Evolutionary conservation across 2,888 invertebrate species (phyloP), one percentile per base, ranked within the genome.

Genomic region (Tanytarsus gracilentus): DNA sequence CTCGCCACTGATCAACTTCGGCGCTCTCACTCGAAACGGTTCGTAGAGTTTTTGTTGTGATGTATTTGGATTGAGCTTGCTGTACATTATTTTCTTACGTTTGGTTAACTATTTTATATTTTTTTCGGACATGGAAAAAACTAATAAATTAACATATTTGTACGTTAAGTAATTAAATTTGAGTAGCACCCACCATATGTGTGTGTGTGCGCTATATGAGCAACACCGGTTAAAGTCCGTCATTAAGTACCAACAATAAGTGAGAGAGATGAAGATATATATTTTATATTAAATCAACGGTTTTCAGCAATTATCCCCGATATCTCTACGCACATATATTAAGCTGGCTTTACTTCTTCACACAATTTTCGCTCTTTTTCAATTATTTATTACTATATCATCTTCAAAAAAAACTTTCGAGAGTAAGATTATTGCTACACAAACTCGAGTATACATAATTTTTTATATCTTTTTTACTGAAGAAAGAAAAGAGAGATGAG

Each of bases 1-100:
- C 55, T 40, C 55, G 8, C 26, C 16, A 21, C 39, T 44, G 44
- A 44, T 30, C 55, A 40, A n/a, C n/a, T n/a, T n/a, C n/a, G n/a
- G n/a, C n/a, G n/a, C n/a, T n/a, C n/a, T n/a, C n/a, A n/a, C n/a
- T 56, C 40, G 55, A 56, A 56, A 56, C 40, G 55, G 40, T 56
- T 40, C 40, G 55, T 26, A 25, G 40, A 21, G 40, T 40, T 56
- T 56, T 53, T 55, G 55, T 56, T 56, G 55, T 56, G 55, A 56
- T 40, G 55, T 40, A 56, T 36, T 56, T 56, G 40, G 40, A 56
- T 40, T 39, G 16, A 49, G n/a, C 27, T 49, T 27, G 16, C 26
- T 25, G 25, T 6, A 26, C 5, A n/a, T n/a, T 21, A 44, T 25
- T 49, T 18, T 16, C 6, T 9, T 3, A 8, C 33, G 18, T 30